Evolutionary conservation across 1,140 invertebrate species (phyloP).

Genomic region (Armadillidium nasatum): DNA sequence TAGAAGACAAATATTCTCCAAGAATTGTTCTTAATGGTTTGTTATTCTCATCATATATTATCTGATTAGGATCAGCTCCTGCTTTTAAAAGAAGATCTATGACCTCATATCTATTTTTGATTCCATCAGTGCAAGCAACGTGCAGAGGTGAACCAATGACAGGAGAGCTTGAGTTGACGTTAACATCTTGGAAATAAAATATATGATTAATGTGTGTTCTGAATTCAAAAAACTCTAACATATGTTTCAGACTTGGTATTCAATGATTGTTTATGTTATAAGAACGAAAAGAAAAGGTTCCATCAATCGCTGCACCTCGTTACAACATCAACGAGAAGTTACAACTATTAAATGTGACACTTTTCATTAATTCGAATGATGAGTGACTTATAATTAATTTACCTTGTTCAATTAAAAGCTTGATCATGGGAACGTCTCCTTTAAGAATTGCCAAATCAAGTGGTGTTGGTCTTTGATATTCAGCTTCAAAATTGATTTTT

Average conservation of each 20-base stretch:
- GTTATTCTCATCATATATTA: conserved; percentile 67
- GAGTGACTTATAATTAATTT: conserved; percentile 46
- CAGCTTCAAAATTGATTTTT: conserved; percentile 60
- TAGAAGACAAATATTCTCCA: conserved; percentile 76
- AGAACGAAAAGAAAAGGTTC: neutral
- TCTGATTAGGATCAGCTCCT: conserved; percentile 72
- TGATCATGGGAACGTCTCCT: conserved; percentile 68
- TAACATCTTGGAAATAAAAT: conserved; percentile 58
- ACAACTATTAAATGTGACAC: neutral
- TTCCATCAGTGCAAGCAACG: conserved; percentile 77
- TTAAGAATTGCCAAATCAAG: conserved; percentile 77
- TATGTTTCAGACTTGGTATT: no score
- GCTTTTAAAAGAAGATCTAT: conserved; percentile 64
- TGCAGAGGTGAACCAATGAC: conserved; percentile 79
- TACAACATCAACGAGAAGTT: neutral
- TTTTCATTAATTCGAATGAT: no score
- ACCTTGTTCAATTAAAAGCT: conserved; percentile 65
- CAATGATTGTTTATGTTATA: neutral
- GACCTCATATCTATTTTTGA: conserved; percentile 60
- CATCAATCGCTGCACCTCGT: neutral
- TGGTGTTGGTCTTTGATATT: conserved; percentile 71
- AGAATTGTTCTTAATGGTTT: conserved; percentile 66
- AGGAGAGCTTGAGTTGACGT: conserved; percentile 73
- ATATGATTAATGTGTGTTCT: neutral
- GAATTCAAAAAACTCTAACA: no score